Evolutionary conservation across 2,797 vertebrate species (phyloP), one percentile per base, ranked within the genome.

Genomic region (Scyliorhinus canicula): DNA sequence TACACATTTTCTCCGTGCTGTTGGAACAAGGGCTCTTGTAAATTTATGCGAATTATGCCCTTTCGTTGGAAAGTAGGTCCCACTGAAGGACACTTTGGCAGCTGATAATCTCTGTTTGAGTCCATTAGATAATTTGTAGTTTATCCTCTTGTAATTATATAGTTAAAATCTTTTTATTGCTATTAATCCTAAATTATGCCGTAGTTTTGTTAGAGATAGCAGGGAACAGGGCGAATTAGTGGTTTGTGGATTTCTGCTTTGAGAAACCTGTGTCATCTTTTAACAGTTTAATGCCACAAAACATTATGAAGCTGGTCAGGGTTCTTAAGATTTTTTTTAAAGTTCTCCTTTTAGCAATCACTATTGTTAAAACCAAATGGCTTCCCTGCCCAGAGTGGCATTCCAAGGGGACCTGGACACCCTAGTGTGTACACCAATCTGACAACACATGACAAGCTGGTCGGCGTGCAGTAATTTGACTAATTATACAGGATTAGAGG

Each of bases 401-500:
- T 97, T 98, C 97, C 98, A 97, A 98, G 96, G 98, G 98, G 98
- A 99, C 97, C 97, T 96, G 95, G 96, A 97, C 96, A 96, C 97
- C 97, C 97, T 97, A 97, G 97, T 96, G 96, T 96, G 97, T 97
- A 97, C 98, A 98, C 98, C 98, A 99, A 98, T 97, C 98, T 98
- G 98, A 98, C 98, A 98, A 97, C 97, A 98, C 97, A 98, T 98
- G 98, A 98, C 98, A 98, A 98, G 98, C 98, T 96, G 98, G 97
- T 98, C 96, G 97, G 98, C 98, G 96, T 98, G 98, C 97, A 97
- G 97, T 98, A 98, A 99, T 99, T 99, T 99, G 98, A 99, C 98
- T 99, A 99, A 99, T 99, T 99, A 98, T 98, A 98, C 97, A 97
- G 98, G 98, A 99, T 99, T 99, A 99, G 97, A 98, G 98, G 98